Percentiles rank a stretch among this genome's conserved stretches.
Evolutionary conservation across 2,888 invertebrate species (phyloP).

Genomic region (Pherbina coryleti): DNA sequence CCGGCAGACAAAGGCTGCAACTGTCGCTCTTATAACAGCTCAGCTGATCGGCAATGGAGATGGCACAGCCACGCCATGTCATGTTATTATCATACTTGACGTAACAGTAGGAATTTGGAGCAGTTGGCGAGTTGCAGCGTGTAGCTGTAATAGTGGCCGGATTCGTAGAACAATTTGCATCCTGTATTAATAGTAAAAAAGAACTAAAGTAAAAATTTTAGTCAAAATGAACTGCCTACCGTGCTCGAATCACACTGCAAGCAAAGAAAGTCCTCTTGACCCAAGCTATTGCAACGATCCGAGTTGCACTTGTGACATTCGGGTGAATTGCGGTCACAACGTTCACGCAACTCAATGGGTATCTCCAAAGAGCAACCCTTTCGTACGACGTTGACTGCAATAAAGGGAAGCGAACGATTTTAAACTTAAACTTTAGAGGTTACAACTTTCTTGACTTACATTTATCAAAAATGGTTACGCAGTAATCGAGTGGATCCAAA

Average conservation of each 20-base stretch:
- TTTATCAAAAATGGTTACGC: constrained; percentile 62
- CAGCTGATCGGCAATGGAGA: constrained; percentile 51
- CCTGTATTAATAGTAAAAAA: constrained; percentile 40
- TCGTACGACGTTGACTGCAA: constrained; percentile 49
- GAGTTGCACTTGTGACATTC: constrained; percentile 63
- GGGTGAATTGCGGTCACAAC: constrained; percentile 52
- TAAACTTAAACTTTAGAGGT: not conserved
- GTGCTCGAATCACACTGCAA: constrained; percentile 60
- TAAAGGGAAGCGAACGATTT: not conserved
- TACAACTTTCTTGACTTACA: constrained; percentile 51
- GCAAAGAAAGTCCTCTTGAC: constrained; percentile 57
- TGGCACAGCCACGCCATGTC: constrained; percentile 59
- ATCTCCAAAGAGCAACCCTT: constrained; percentile 64
- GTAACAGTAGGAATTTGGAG: constrained; percentile 63
- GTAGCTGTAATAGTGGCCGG: constrained; percentile 49
- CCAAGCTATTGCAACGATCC: constrained; percentile 62
- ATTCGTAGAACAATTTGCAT: constrained; percentile 55
- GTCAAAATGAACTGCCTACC: constrained; percentile 47
- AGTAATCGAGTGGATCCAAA: constrained; percentile 61
- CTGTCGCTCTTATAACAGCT: constrained; percentile 53
- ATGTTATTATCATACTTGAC: constrained; percentile 52
- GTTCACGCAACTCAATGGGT: constrained; percentile 54
- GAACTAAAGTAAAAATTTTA: not conserved
- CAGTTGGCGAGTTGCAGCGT: constrained; percentile 58
- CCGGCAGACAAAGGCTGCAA: constrained; percentile 61